A percentile compares a stretch with the other conserved stretches of the same genome.
Evolutionary conservation across 2,797 vertebrate species (phyloP).

Genomic region (Urosaurus nigricauda): DNA sequence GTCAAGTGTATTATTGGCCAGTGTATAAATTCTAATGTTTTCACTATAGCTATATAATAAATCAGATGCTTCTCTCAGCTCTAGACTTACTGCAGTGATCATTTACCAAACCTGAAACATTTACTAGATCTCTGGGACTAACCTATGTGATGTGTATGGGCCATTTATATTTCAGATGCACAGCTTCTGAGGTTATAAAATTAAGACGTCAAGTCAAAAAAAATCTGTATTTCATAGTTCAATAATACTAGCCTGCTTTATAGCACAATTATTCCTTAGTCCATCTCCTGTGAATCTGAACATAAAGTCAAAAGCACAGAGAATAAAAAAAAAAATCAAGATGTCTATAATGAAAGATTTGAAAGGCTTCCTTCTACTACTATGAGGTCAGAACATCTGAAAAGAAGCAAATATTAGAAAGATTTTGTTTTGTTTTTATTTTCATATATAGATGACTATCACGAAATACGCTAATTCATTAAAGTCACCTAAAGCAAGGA

Average conservation of each 20-base stretch:
- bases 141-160: background rate
- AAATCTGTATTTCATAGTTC: slow-evolving; percentile 14
- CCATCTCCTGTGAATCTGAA: background rate
- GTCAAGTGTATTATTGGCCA: slow-evolving; percentile 42
- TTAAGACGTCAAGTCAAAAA: slow-evolving; percentile 33
- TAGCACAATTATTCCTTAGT: slow-evolving; percentile 18
- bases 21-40: slow-evolving; percentile 27
- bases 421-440: background rate
- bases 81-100: slow-evolving; percentile 5
- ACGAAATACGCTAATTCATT: background rate
- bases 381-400: background rate
- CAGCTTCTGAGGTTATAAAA: slow-evolving; percentile 37
- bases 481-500: background rate
- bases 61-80: slow-evolving; percentile 37
- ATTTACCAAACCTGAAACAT: slow-evolving; percentile 32
- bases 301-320: slow-evolving; percentile 4
- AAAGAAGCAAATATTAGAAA: background rate
- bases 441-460: background rate
- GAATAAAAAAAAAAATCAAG: background rate
- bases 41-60: background rate
- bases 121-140: slow-evolving; percentile 41
- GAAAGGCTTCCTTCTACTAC: background rate
- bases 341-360: background rate
- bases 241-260: slow-evolving; percentile 43
- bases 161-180: slow-evolving; percentile 48